Conservation (phyloP, 2,113 vertebrate genomes). For the Cranoglanis bouderius region DNA sequence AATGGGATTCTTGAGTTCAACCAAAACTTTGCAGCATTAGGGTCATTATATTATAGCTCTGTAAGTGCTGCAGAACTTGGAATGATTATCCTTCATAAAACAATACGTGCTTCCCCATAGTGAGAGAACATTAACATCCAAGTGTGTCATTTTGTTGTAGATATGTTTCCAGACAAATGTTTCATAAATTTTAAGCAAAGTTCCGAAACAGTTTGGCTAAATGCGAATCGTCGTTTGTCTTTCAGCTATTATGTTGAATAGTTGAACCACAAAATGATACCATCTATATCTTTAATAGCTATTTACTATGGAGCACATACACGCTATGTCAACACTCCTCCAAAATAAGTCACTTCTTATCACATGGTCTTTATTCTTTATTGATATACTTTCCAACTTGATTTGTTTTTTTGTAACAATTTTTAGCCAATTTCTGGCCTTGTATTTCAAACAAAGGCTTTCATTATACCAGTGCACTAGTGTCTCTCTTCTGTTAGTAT, state of each 20-base stretch:
- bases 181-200: neutral
- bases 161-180: neutral
- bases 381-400: neutral
- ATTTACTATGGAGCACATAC: neutral
- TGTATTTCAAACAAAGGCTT: neutral
- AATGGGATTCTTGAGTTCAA: neutral
- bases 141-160: neutral
- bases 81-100: neutral
- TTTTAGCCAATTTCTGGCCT: neutral
- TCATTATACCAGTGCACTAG: neutral
- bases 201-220: neutral
- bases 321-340: neutral
- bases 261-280: too few species aligned
- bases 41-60: neutral
- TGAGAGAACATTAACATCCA: too few species aligned
- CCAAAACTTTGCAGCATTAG: neutral
- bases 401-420: neutral
- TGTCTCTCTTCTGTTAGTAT: neutral
- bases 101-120: neutral
- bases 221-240: neutral
- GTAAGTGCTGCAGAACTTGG: neutral
- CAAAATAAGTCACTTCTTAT: neutral
- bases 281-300: neutral
- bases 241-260: neutral
- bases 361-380: neutral